These are phyloP conservation scores for Chaenocephalus aceratus DNA, from an alignment of 2,113 vertebrate species.

Conservation along the genomic window DNA sequence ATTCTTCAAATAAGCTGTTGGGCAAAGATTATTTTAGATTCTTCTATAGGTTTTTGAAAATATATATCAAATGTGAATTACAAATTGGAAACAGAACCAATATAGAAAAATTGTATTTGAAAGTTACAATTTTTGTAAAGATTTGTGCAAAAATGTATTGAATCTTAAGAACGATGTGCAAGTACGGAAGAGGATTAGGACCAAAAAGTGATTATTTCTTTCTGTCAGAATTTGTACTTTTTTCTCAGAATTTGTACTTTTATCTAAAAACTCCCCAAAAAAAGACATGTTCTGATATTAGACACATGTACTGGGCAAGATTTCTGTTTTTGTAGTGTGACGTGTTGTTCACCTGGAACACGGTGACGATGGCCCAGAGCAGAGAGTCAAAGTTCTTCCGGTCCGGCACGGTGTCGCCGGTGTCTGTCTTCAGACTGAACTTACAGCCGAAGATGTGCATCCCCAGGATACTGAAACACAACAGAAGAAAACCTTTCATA, in stretches of 20 bases:
- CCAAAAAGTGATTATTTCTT: no score
- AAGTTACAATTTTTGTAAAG: no score
- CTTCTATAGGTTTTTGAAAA: background rate
- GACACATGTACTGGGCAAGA: no score
- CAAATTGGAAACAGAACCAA: background rate
- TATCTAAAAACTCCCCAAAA: no score
- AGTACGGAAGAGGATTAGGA: no score
- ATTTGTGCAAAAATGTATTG: background rate
- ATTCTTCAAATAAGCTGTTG: background rate
- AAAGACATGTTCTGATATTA: no score
- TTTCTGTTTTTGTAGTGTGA: no score
- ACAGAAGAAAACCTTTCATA: background rate
- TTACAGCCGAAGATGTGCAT: conserved; percentile 99
- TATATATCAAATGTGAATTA: background rate
- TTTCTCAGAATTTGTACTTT: no score
- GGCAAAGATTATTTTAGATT: background rate
- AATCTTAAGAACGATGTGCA: background rate
- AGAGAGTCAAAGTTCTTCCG: conserved; percentile 88
- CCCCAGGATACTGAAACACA: conserved; percentile 90
- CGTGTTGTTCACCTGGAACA: conserved; percentile 91
- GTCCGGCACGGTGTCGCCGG: conserved; percentile 95
- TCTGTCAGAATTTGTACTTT: no score
- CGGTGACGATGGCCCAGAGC: conserved; percentile 92
- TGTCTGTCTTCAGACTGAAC: conserved; percentile 95
- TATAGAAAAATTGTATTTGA: background rate